Evolutionary conservation across 2,113 vertebrate species (phyloP).

Genomic region (Centropus bengalensis): DNA sequence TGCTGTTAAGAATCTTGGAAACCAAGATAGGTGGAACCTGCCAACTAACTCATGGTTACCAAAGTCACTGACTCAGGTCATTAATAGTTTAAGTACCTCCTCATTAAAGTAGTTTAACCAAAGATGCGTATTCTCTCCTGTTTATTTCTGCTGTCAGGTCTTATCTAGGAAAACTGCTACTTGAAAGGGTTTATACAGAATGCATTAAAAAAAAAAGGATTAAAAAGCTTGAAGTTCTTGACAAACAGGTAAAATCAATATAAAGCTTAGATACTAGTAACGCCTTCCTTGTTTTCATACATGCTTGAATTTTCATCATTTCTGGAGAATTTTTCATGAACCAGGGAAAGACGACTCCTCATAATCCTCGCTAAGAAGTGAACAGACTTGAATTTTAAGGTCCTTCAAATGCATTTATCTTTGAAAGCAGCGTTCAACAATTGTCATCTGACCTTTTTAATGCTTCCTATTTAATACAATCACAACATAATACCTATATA

Average conservation of each 20-base stretch:
- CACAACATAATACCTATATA: not conserved
- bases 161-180: not conserved
- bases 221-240: not conserved
- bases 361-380: not conserved
- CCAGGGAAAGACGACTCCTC: not conserved
- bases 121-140: not conserved
- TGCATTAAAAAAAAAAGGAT: not conserved
- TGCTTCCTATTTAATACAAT: not conserved
- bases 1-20: slow-evolving; percentile 15
- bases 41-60: not conserved
- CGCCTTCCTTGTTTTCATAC: not conserved
- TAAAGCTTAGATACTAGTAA: not conserved
- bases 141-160: not conserved
- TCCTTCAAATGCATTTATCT: not conserved
- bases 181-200: not conserved
- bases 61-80: slow-evolving; percentile 25
- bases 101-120: slow-evolving; percentile 36
- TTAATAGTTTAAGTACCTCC: slow-evolving; percentile 21
- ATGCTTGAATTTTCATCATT: not conserved
- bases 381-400: not conserved
- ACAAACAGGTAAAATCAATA: not conserved
- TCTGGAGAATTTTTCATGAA: not conserved
- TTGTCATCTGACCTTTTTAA: not conserved
- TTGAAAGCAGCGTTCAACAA: not conserved
- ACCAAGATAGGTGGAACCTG: slow-evolving; percentile 1